phyloP scores from a whole-genome alignment of 1,140 invertebrate species.

The Pristionchus pacificus region DNA sequence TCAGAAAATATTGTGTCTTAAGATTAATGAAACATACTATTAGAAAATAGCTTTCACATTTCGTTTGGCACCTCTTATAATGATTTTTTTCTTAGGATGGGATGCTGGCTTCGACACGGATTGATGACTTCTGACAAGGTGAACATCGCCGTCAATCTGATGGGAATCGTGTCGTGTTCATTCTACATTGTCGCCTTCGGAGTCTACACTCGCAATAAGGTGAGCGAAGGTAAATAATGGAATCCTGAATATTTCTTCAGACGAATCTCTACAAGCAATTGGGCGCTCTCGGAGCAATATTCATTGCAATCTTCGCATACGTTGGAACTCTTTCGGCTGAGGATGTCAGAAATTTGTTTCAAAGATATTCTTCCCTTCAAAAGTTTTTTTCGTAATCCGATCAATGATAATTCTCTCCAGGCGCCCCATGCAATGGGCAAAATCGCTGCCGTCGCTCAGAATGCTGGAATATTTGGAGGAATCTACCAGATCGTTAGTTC shows the following conservation, averaged over 20 bases:
- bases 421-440: constrained; percentile 49
- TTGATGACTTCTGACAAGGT: constrained; percentile 46
- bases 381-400: too few relatives aligned
- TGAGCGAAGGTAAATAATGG: too few relatives aligned
- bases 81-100: constrained; percentile 40
- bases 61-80: too few relatives aligned
- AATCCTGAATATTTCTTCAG: too few relatives aligned
- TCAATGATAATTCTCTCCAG: too few relatives aligned
- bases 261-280: constrained; percentile 51
- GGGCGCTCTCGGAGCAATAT: constrained; percentile 17
- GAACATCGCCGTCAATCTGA: constrained; percentile 47
- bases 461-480: constrained; percentile 49
- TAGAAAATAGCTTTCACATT: too few relatives aligned
- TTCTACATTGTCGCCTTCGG: constrained; percentile 50
- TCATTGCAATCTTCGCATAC: constrained; percentile 45
- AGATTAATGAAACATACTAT: too few relatives aligned
- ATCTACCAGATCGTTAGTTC: constrained; percentile 50
- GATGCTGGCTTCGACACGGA: constrained; percentile 49
- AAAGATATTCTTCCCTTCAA: too few relatives aligned
- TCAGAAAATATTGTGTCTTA: too few relatives aligned
- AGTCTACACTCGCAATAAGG: too few relatives aligned
- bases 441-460: constrained; percentile 51
- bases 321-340: too few relatives aligned
- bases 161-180: constrained; percentile 51
- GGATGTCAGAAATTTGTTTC: too few relatives aligned